Evolutionary conservation across 2,113 vertebrate genomes (phyloP), one percentile per base, ranked within the genome.

Genomic region (Entomyzon cyanotis): DNA sequence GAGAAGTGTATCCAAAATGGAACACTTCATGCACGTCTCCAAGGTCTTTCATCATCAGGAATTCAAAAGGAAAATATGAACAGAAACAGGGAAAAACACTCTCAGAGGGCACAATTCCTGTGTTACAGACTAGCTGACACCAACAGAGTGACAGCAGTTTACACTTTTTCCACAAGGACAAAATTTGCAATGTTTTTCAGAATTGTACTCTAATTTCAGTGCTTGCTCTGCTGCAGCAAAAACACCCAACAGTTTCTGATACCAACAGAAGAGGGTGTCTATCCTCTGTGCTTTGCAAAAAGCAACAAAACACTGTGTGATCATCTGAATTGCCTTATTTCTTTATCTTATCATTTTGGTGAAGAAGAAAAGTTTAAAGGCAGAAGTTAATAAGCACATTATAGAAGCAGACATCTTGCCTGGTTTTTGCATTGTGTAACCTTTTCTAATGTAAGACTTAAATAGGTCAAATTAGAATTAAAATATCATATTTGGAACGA

Each of bases 391-490:
- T 5, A 58, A 37, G 25, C 18, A 74, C 19, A 50, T 12, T 30
- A 3, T 53, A 44, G 3, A 60, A 39, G 28, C 47, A 92, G 49
- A 50, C 50, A 70, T 33, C 65, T 71, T 77, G 28, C 35, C 53
- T 84, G 41, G 50, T 16, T 84, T 89, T 71, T 77, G 22, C 14
- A 62, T 56, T 79, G 35, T 59, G 30, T 27, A 49, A n/a, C 24
- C 62, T 73, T 60, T 74, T 62, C 30, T 10, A 80, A 93, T 50
- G 56, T n/a, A 89, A 74, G 41, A 44, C 65, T 90, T 93, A 88
- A 92, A 46, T 82, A 80, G 87, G 87, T 82, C 91, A 96, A 90
- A 94, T 95, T 52, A 87, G 47, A 73, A 94, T 89, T 96, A 92
- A 90, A 97, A 67, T 94, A 85, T 37, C 39, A 22, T 89, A 70